phyloP scores from a whole-genome alignment of 2,113 vertebrate genomes.

The Aix galericulata region DNA sequence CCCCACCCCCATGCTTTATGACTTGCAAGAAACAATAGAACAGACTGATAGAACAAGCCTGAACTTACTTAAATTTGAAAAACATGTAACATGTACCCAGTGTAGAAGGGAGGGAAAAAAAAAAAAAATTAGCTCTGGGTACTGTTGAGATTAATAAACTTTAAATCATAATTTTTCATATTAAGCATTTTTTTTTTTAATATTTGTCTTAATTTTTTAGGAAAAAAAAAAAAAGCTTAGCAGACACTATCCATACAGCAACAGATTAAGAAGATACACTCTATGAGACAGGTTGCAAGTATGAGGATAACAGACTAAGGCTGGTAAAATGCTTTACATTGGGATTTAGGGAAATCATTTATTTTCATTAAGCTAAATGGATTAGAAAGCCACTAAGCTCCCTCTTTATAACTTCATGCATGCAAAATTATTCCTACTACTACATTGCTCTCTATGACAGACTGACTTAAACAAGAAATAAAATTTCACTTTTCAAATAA shows the following conservation, averaged over 20 bases:
- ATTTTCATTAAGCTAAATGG: slow-evolving; percentile 32
- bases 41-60: background rate
- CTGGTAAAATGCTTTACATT: background rate
- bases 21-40: background rate
- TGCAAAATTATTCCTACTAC: slow-evolving; percentile 26
- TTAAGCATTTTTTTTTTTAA: background rate
- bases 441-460: background rate
- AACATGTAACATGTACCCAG: background rate
- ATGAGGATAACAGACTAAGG: background rate
- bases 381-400: slow-evolving; percentile 27
- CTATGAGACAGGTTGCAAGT: background rate
- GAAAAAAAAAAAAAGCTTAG: background rate
- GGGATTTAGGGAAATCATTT: slow-evolving; percentile 11
- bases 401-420: background rate
- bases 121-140: background rate
- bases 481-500: background rate
- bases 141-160: background rate
- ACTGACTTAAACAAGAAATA: slow-evolving; percentile 22
- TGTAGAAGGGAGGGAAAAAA: background rate
- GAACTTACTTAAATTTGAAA: background rate
- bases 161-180: background rate
- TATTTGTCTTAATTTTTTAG: background rate
- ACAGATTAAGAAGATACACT: background rate
- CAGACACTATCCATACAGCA: background rate
- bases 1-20: background rate